Evolutionary conservation across 2,797 vertebrate species (phyloP).

Genomic region (Miopithecus talapoin): DNA sequence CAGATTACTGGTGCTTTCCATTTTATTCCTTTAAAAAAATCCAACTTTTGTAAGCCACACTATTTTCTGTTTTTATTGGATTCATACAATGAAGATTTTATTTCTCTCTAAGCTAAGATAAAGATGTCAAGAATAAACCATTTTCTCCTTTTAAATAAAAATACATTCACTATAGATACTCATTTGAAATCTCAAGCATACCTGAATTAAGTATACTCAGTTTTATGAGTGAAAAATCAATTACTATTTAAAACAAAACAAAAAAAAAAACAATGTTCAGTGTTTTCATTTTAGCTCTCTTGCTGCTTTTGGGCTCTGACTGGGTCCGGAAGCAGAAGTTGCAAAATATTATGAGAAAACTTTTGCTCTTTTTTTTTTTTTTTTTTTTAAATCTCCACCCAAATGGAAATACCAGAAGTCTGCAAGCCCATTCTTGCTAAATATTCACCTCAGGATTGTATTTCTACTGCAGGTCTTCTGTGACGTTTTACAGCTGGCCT

Average conservation of each 20-base stretch:
- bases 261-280: background rate
- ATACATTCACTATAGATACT: background rate
- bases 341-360: slow-evolving; percentile 59
- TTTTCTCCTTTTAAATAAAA: slow-evolving; percentile 6
- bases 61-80: background rate
- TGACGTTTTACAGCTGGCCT: background rate
- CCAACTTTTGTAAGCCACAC: background rate
- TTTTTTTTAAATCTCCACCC: slow-evolving; percentile 1
- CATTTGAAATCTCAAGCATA: background rate
- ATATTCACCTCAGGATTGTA: accelerated
- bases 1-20: background rate
- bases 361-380: background rate
- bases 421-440: slow-evolving; percentile 41
- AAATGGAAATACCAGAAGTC: slow-evolving; percentile 43
- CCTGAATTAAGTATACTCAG: background rate
- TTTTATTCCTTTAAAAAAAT: background rate
- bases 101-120: background rate
- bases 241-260: background rate
- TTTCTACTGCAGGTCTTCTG: accelerated
- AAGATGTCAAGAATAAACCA: background rate
- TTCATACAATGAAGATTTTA: background rate
- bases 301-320: slow-evolving; percentile 37
- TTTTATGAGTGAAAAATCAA: background rate
- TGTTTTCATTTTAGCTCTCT: background rate
- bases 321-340: slow-evolving; percentile 65